These are phyloP conservation scores for Plotosus lineatus DNA, from an alignment of 2,113 vertebrate genomes.

Conservation along the genomic window DNA sequence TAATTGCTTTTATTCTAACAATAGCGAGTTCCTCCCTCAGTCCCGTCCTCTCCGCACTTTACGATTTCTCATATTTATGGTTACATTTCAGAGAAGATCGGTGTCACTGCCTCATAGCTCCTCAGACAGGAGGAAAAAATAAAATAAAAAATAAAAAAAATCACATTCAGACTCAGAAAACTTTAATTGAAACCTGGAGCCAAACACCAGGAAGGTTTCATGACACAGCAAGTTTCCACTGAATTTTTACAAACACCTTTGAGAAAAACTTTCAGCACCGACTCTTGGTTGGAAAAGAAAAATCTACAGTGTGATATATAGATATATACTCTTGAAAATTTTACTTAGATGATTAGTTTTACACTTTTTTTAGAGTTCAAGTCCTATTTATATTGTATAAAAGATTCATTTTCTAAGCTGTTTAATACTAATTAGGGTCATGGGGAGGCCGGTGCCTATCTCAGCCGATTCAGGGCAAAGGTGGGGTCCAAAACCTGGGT, in stretches of 20 bases:
- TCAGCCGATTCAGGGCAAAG: no score
- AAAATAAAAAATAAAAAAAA: not conserved
- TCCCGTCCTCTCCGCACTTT: not conserved
- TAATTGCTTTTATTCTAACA: slow-evolving; percentile 31
- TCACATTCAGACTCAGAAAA: not conserved
- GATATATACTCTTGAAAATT: no score
- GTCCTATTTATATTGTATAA: no score
- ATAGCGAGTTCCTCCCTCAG: slow-evolving; percentile 10
- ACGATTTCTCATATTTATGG: slow-evolving; percentile 16
- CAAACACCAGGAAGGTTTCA: not conserved
- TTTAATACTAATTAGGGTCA: no score
- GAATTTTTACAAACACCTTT: not conserved
- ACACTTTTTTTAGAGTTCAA: no score
- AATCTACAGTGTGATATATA: no score
- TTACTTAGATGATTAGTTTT: no score
- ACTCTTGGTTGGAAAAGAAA: no score
- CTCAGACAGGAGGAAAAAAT: not conserved
- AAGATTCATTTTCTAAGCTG: no score
- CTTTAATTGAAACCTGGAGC: not conserved
- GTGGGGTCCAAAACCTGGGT: no score
- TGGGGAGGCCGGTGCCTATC: no score
- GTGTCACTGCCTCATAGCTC: slow-evolving; percentile 9
- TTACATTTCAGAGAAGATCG: slow-evolving; percentile 11
- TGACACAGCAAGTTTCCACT: not conserved
- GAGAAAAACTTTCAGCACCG: not conserved